Percentiles rank a stretch among this genome's conserved stretches.
Conservation (phyloP, 1,140 invertebrate species). For the Ceratosolen fusciceps region DNA sequence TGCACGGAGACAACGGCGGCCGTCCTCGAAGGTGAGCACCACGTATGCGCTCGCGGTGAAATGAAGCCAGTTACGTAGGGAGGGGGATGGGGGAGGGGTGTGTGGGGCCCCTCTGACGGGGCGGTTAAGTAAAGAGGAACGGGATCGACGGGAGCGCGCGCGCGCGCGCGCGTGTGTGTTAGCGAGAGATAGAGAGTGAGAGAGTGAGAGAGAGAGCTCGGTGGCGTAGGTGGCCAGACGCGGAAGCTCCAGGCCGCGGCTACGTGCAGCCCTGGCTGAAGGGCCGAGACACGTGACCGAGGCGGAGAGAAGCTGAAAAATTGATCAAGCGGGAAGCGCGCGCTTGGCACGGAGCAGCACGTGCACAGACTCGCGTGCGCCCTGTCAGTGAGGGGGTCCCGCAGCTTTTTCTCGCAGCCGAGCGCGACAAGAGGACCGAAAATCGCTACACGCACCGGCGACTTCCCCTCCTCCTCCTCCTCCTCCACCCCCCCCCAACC, state of each 20-base stretch:
- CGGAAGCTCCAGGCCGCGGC: background rate
- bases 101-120: too few species aligned
- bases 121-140: background rate
- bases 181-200: background rate
- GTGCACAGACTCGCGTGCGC: background rate
- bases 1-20: too few species aligned
- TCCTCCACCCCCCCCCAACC: background rate
- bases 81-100: background rate
- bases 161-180: slow-evolving; percentile 13
- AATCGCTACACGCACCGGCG: slow-evolving; percentile 50
- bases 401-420: background rate
- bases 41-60: slow-evolving; percentile 3
- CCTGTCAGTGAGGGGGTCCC: background rate
- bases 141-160: background rate
- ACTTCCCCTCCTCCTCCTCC: slow-evolving; percentile 14
- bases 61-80: slow-evolving; percentile 1
- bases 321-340: slow-evolving; percentile 51
- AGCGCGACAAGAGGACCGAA: slow-evolving; percentile 29
- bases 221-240: background rate
- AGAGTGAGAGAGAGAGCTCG: slow-evolving; percentile 17
- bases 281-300: background rate
- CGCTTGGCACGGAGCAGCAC: slow-evolving; percentile 49
- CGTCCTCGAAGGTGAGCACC: slow-evolving; percentile 3
- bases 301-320: slow-evolving; percentile 48
- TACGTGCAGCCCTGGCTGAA: background rate